Base-by-base conservation (phyloP, 2,797 vertebrate species). In the Apogon talboti region DNA sequence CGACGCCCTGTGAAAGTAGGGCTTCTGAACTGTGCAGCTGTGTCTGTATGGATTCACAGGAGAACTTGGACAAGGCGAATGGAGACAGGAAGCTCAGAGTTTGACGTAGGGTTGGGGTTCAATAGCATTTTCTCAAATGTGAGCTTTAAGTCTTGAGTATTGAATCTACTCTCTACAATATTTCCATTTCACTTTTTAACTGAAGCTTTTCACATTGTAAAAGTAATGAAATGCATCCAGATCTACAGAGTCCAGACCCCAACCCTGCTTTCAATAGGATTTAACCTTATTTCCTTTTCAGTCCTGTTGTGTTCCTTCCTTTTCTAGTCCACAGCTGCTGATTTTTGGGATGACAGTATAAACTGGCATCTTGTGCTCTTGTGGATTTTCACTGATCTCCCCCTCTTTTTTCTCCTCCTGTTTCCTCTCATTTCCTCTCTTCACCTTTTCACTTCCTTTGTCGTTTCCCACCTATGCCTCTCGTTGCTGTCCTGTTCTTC, bases 201-300 rank as follows among this genome's bases (percentile, higher is more conserved):
- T 35, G 10, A 35, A 35, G 33, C 33, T 35, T 35, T 35, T 8
- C 33, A 35, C 10, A 10, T 35, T 35, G 10, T 35, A 35, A 9
- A 35, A 28, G 3, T 21, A 8, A n/a, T 56, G 30, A 43, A 44
- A 43, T 21, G 16, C 4, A 70, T 28, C 16, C 44, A 37, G 18
- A 57, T 56, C 13, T 19, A 63, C 70, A 50, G 54, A 38, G 38
- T 35, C 73, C 47, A 52, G 46, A 74, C 40, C 38, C 42, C 42
- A 48, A 58, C 42, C 52, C 40, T 51, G 13, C 54, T 68, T 52
- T 48, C 50, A 51, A 16, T 40, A 54, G 30, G 37, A 71, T 81
- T 45, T 91, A 90, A 91, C 81, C 9, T 52, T 9, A 19, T 55
- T 86, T 90, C 56, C 60, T 56, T 90, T 90, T 74, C 81, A 81